Evolutionary conservation across 2,888 invertebrate species (phyloP).

Genomic region (Peribatodes rhomboidaria): DNA sequence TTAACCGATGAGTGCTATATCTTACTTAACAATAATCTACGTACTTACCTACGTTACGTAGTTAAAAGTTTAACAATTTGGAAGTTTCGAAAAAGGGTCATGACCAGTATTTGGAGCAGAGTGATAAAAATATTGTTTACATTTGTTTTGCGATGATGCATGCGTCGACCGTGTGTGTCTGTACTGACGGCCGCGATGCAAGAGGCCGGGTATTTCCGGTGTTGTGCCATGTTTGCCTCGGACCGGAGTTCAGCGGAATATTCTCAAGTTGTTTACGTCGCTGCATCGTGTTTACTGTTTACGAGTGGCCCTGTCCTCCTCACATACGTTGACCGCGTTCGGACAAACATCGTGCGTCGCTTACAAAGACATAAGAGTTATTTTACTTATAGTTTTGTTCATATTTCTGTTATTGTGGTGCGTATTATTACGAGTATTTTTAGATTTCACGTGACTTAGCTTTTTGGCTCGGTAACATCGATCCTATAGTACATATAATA

Average conservation of each 20-base stretch:
- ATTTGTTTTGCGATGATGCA: constrained; percentile 32
- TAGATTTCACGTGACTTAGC: neutral
- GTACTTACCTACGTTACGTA: neutral
- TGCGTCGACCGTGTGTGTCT: constrained; percentile 31
- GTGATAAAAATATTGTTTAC: constrained; percentile 13
- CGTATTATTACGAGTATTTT: constrained; percentile 24
- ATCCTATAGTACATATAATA: neutral
- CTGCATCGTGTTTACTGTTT: constrained; percentile 74
- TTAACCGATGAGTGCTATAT: neutral
- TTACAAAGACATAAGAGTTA: constrained; percentile 33
- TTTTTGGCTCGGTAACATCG: too few relatives aligned
- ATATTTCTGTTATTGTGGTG: constrained; percentile 11
- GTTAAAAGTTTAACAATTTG: constrained; percentile 9
- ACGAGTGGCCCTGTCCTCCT: constrained; percentile 49
- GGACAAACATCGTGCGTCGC: constrained; percentile 32
- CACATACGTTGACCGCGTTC: constrained; percentile 41
- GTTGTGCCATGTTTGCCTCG: constrained; percentile 61
- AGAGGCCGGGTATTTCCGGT: constrained; percentile 70
- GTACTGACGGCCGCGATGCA: constrained; percentile 58
- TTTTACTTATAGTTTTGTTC: constrained; percentile 9
- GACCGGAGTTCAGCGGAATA: constrained; percentile 77
- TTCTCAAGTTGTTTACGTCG: constrained; percentile 70
- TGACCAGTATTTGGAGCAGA: constrained; percentile 10
- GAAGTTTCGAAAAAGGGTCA: constrained; percentile 8
- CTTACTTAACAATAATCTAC: neutral